These are phyloP conservation scores for Microtus californicus DNA, from an alignment of 2,797 vertebrate species.

Conservation along the genomic window DNA sequence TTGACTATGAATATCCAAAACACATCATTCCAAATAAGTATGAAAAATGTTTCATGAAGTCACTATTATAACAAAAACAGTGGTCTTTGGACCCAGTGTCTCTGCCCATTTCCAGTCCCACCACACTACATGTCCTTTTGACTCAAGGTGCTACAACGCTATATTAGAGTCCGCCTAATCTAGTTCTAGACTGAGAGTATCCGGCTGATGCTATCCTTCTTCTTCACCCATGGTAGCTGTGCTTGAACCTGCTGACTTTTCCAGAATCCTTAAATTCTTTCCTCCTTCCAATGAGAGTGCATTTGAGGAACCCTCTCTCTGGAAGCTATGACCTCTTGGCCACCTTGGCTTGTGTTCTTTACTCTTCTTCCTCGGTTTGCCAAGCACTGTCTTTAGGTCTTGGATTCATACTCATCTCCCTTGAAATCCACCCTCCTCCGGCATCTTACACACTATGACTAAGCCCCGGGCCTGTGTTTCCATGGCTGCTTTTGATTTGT, in stretches of 20 bases:
- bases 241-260: background rate
- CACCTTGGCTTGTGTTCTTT: background rate
- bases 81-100: background rate
- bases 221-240: background rate
- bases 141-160: background rate
- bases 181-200: background rate
- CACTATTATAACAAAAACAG: background rate
- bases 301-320: background rate
- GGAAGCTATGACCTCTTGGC: background rate
- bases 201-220: background rate
- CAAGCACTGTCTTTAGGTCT: background rate
- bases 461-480: background rate
- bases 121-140: background rate
- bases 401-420: background rate
- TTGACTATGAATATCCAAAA: background rate
- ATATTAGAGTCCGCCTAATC: background rate
- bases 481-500: background rate
- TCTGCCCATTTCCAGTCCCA: background rate
- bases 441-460: background rate
- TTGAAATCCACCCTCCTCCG: background rate
- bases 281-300: background rate
- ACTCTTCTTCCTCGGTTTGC: background rate
- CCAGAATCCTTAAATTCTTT: background rate
- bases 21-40: background rate
- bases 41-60: background rate